Evolutionary conservation across 2,797 vertebrate species (phyloP).

Genomic region (Threskiornis aethiopicus): DNA sequence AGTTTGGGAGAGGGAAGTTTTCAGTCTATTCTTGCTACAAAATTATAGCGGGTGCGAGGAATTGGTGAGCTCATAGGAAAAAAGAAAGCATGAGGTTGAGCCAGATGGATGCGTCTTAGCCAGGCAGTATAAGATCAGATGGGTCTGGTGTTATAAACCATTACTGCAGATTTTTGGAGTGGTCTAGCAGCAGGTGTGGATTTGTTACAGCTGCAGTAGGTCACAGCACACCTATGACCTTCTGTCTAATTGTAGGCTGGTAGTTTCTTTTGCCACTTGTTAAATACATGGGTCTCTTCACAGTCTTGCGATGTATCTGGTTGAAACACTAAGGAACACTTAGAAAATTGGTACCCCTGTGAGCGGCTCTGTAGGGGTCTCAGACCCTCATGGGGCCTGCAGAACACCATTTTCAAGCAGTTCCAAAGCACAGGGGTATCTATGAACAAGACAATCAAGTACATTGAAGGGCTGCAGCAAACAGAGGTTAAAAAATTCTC

Average conservation of each 20-base stretch:
- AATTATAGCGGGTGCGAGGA: neutral
- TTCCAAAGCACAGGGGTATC: neutral
- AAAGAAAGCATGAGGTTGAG: neutral
- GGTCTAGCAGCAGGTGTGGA: rapidly evolving
- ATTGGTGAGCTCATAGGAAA: neutral
- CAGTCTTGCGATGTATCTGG: rapidly evolving
- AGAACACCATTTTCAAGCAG: neutral
- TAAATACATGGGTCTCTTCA: neutral
- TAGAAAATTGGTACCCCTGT: neutral
- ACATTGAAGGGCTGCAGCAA: rapidly evolving
- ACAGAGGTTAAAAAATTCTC: neutral
- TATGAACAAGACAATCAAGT: neutral
- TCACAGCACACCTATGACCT: neutral
- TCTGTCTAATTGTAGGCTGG: neutral
- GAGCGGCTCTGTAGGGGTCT: neutral
- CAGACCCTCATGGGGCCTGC: neutral
- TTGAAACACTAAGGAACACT: neutral
- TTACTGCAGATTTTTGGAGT: neutral
- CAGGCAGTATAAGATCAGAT: neutral
- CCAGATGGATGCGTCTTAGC: rapidly evolving
- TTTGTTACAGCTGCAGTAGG: neutral
- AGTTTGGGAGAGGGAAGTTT: neutral
- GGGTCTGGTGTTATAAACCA: neutral
- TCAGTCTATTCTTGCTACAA: neutral
- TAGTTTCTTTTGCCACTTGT: neutral